Evolutionary conservation across 2,797 vertebrate species (phyloP), one percentile per base, ranked within the genome.

Genomic region (Hylomyscus alleni): DNA sequence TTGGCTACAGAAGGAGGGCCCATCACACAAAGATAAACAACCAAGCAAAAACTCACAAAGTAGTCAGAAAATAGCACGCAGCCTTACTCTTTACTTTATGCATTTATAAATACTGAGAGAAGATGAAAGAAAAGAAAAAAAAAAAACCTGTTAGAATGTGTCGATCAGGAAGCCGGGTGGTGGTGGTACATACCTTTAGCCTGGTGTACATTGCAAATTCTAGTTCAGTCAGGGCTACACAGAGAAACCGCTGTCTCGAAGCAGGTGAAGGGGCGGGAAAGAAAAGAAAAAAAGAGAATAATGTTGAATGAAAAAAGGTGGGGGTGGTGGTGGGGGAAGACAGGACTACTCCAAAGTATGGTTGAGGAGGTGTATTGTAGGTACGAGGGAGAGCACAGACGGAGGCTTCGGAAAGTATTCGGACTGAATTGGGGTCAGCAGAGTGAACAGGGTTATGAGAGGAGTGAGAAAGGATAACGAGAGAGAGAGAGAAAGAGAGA

Each of bases 81-180:
- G 20, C 88, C 15, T 34, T n/a, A 26, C 65, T 92, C n/a, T n/a
- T n/a, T n/a, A n/a, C 91, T 96, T 65, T 81, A 22, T 80, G 78
- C 52, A 22, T 84, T 93, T 97, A 73, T 40, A 90, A 83, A 89
- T 72, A 58, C 14, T 86, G 24, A 52, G 86, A 86, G 82, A 91
- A 6, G 69, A 34, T 89, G 93, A 54, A 76, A 93, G 69, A 44
- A 89, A 84, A 89, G 26, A 65, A 4, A 50, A 44, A 60, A 62
- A 90, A 58, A 67, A 37, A 67, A 95, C 69, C 37, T 34, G n/a
- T 85, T 90, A 91, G 37, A 91, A 20, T 26, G 34, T 92, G 7
- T 12, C 26, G 26, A 69, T 94, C 60, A 72, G 56, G 37, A 60
- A 62, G 58, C 13, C 37, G 1, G 56, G 81, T 13, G 3, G 56